Evolutionary conservation across 2,888 invertebrate species (phyloP), one percentile per base, ranked within the genome.

Genomic region (Bruchidius siliquastri): DNA sequence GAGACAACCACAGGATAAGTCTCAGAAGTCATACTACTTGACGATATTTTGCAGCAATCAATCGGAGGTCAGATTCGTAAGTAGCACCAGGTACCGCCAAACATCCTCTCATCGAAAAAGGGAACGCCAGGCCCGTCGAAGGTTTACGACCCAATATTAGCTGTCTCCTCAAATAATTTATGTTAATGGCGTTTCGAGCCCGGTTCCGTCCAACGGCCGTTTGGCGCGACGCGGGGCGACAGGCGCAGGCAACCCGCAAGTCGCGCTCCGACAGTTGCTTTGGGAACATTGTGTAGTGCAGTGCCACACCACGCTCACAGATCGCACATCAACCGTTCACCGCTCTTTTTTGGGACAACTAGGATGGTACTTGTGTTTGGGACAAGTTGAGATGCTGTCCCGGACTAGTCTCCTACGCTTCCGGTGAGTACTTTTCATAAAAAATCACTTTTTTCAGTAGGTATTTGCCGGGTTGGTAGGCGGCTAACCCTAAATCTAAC

Each of bases 91-190:
- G 49, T 49, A 49, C 49, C 49, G 49, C 49, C 49, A 49, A 49
- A 49, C 49, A 49, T 49, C 49, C 49, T 74, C 67, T 20, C 69
- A 67, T 21, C 71, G 73, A 75, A 78, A 77, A 74, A 75, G 77
- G 76, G 74, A 73, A 75, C 71, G 73, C 75, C 76, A 74, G 78
- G 76, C 78, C 79, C 78, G 80, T 78, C 81, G 79, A 84, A 85
- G 83, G 85, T 87, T 87, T 87, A 87, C 86, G 86, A 86, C 87
- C 86, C 85, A 87, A 86, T 87, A 87, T 87, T 87, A 87, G 88
- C 89, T 89, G 89, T 90, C 89, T 88, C 88, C 88, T 86, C 88
- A 88, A 88, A 89, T 89, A 90, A 90, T 90, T 89, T 87, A 87
- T 87, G 87, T 86, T 87, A 87, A 87, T 87, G 86, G 86, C 83